These are phyloP conservation scores for Gracilinanus agilis DNA, from an alignment of 2,113 vertebrate genomes.

Conservation along the genomic window DNA sequence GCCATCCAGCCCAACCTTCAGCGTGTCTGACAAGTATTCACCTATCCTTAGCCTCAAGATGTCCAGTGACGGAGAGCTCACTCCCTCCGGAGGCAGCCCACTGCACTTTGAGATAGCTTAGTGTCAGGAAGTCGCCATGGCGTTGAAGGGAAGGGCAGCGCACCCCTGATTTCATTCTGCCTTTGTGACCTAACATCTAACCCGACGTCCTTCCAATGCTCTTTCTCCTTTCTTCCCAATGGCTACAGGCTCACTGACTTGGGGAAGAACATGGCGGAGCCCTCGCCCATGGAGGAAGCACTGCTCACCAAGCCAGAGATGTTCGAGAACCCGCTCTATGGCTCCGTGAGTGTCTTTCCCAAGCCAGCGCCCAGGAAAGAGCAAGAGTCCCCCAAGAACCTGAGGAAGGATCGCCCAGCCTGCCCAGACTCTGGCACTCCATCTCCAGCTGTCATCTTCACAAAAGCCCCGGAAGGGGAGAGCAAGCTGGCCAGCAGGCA, in stretches of 20 bases:
- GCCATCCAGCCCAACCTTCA: not conserved
- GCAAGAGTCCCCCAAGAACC: slow-evolving; percentile 82
- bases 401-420: slow-evolving; percentile 83
- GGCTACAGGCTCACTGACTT: slow-evolving; percentile 70
- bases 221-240: not conserved
- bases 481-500: slow-evolving; percentile 73
- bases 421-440: slow-evolving; percentile 74
- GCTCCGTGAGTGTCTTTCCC: slow-evolving; percentile 84
- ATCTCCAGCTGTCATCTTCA: slow-evolving; percentile 74
- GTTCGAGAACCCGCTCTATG: slow-evolving; percentile 97
- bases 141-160: not conserved
- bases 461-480: slow-evolving; percentile 87
- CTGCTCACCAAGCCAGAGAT: slow-evolving; percentile 87
- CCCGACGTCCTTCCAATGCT: fast-evolving
- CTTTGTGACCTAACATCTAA: not conserved
- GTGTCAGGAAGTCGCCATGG: not conserved
- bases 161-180: not conserved
- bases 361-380: slow-evolving; percentile 84
- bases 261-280: slow-evolving; percentile 75
- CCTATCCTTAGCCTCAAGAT: not conserved
- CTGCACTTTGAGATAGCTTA: not conserved
- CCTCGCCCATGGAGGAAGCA: slow-evolving; percentile 79
- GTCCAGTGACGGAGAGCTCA: not conserved
- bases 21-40: not conserved
- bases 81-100: not conserved